Percentiles rank a stretch among this genome's conserved stretches.
phyloP scores from a whole-genome alignment of 2,113 vertebrate species.

The Parotia lawesii region DNA sequence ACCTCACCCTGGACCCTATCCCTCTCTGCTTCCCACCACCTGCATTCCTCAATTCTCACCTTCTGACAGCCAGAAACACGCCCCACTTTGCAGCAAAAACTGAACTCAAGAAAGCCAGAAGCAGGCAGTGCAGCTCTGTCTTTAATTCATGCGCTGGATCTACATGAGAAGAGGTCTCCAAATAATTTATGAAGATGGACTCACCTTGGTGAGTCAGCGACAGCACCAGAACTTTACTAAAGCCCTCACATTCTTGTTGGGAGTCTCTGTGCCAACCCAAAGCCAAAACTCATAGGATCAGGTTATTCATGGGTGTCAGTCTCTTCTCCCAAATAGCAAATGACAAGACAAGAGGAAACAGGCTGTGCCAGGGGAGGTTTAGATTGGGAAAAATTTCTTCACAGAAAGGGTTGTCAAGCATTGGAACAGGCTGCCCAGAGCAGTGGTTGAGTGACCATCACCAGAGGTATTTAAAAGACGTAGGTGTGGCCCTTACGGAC shows the following conservation, averaged over 20 bases:
- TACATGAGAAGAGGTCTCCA: background rate
- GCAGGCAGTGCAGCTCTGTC: background rate
- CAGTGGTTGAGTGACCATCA: background rate
- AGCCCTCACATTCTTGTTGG: background rate
- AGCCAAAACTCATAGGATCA: background rate
- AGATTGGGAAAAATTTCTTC: background rate
- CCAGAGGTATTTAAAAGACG: background rate
- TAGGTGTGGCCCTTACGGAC: background rate
- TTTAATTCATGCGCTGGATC: background rate
- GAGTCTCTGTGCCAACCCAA: background rate
- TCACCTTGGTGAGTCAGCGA: background rate
- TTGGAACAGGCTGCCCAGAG: background rate
- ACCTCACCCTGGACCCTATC: background rate
- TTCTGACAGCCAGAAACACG: background rate
- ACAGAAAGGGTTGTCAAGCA: background rate
- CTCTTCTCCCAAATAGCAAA: background rate
- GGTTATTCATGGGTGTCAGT: accelerated
- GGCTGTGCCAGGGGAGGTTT: background rate
- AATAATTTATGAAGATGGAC: background rate
- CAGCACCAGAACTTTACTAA: background rate
- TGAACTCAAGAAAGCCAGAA: background rate
- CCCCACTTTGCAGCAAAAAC: background rate
- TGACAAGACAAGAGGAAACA: background rate
- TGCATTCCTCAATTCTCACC: background rate
- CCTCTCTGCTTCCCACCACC: background rate